Conservation (phyloP, 2,888 invertebrate genomes). For the Caenorhabditis macrosperma region DNA sequence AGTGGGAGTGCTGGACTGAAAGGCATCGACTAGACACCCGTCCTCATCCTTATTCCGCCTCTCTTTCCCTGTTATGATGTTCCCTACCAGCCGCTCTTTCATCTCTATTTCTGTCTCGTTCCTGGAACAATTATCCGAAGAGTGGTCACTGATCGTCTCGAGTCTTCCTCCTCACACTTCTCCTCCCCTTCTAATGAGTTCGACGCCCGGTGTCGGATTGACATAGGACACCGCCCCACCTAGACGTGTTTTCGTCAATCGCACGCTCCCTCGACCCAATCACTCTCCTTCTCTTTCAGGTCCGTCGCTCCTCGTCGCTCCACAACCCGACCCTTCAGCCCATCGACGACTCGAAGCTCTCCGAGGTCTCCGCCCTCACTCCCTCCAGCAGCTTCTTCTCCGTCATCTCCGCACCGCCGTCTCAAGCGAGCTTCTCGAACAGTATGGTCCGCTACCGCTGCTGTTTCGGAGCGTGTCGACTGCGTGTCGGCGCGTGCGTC, state of each 20-base stretch:
- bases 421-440: constrained; percentile 1
- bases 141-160: neutral
- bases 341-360: constrained; percentile 59
- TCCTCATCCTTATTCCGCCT: neutral
- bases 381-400: constrained; percentile 55
- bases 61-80: constrained; percentile 2
- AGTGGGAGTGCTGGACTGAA: neutral
- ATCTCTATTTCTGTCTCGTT: neutral
- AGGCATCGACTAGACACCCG: neutral
- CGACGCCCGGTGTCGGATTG: neutral
- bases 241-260: neutral
- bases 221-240: neutral
- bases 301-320: constrained; percentile 60
- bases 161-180: neutral
- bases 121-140: neutral
- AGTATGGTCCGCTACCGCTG: constrained; percentile 69
- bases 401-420: constrained; percentile 12
- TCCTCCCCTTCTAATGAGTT: constrained; percentile 10
- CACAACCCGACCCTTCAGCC: constrained; percentile 41
- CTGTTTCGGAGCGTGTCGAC: constrained; percentile 71
- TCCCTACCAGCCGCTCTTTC: neutral
- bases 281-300: no score
- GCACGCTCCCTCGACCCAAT: neutral
- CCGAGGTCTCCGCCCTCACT: constrained; percentile 55
- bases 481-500: constrained; percentile 69